Base-by-base conservation (phyloP, 2,797 vertebrate genomes). In the Anableps anableps region DNA sequence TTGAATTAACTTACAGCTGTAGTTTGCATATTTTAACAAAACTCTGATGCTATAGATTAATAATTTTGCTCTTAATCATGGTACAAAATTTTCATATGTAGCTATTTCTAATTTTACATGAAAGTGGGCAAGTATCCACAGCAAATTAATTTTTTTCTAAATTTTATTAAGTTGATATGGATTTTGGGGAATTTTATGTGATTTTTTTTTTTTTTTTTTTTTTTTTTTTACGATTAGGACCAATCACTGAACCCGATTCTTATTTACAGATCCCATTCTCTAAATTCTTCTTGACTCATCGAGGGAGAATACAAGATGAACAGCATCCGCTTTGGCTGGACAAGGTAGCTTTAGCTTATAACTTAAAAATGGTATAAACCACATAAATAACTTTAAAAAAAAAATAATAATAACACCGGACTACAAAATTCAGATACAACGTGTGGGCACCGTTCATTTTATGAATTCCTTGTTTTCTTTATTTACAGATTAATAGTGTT, bases 261-360 rank as follows among this genome's bases (percentile, higher is more conserved):
- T 19, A 70, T 75, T 88, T 31, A 53, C 94, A 99, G 98, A 98
- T 99, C 79, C 98, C 98, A 0, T 99, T 99, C 93, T 99, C 98
- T 21, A 99, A 99, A 92, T 99, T 99, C 91, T 98, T 99, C 88
- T 91, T 98, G 21, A 95, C 97, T 74, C 96, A 96, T 92, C 95
- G 91, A 26, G 98, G 99, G 79, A 97, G 98, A 93, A 87, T 99
- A 88, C 97, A 98, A 79, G 98, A 99, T 77, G 23, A 81, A 26
- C 98, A 99, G 83, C 89, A 96, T 74, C 80, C 86, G n/a, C 36
- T 99, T 7, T 93, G 94, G 95, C 81, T 97, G 48, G 98, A 99
- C 86, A 98, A 97, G 97, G 98, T 97, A 93, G 19, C 68, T 29
- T 26, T 2, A 7, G 53, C 6, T 48, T 2, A 9, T 45, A 31